These are phyloP conservation scores for Cheilosia pagana DNA, from an alignment of 2,888 invertebrate species.

Conservation along the genomic window DNA sequence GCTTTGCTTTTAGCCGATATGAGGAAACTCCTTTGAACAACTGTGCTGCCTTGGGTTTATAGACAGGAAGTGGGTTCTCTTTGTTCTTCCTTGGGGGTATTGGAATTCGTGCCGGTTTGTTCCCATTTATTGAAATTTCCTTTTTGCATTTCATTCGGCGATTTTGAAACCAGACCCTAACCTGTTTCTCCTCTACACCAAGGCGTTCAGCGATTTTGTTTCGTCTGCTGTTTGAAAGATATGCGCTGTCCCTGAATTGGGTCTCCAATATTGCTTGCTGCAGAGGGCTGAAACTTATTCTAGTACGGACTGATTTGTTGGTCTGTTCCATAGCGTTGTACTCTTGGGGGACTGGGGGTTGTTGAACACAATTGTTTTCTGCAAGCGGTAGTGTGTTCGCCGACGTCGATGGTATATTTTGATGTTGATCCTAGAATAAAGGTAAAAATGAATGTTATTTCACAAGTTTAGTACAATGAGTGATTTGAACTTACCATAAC, in stretches of 20 bases:
- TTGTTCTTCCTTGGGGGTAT: too few species aligned
- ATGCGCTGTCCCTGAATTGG: constrained; percentile 97
- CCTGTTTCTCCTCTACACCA: constrained; percentile 93
- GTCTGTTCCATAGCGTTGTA: background rate
- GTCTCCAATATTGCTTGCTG: constrained; percentile 97
- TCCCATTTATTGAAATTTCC: constrained; percentile 18
- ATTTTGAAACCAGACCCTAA: constrained; percentile 94
- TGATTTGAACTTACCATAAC: background rate
- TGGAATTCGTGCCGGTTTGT: too few species aligned
- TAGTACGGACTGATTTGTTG: constrained; percentile 85
- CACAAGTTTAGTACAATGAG: background rate
- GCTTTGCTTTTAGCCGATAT: background rate
- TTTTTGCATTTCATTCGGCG: constrained; percentile 90
- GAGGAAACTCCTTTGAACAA: background rate
- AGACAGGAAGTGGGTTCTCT: background rate
- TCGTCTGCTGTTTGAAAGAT: constrained; percentile 94
- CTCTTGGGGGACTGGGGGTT: background rate
- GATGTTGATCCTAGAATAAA: background rate
- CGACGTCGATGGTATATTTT: background rate
- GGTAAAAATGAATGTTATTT: too few species aligned
- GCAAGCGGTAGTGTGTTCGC: background rate
- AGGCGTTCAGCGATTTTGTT: constrained; percentile 98
- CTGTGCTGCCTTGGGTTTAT: constrained; percentile 11
- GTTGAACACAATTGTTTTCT: background rate
- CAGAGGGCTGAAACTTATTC: constrained; percentile 97